Evolutionary conservation across 2,888 invertebrate species (phyloP).

Genomic region (Pediacus dermestoides): DNA sequence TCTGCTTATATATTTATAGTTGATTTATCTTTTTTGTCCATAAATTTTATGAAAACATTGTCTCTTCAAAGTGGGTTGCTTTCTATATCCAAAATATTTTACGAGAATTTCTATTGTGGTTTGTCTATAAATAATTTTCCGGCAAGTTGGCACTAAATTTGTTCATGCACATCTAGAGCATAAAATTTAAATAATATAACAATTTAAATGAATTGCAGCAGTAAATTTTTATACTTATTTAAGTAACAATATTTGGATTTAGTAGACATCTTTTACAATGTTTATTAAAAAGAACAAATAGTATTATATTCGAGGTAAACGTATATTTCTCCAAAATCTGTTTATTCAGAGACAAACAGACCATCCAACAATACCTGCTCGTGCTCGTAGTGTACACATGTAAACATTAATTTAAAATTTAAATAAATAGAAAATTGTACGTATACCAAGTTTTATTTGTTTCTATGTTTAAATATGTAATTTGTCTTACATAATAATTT

Average conservation of each 20-base stretch:
- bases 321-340: conserved; percentile 32
- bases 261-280: conserved; percentile 35
- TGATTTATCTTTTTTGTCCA: too few species aligned
- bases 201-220: too few species aligned
- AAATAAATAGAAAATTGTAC: conserved; percentile 29
- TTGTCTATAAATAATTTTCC: too few species aligned
- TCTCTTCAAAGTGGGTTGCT: too few species aligned
- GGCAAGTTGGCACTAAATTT: too few species aligned
- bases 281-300: conserved; percentile 39
- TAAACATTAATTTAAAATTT: conserved; percentile 27
- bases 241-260: conserved; percentile 24
- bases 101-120: too few species aligned
- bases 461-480: conserved; percentile 32
- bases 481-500: conserved; percentile 26
- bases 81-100: too few species aligned
- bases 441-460: conserved; percentile 28
- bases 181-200: too few species aligned
- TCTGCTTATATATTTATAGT: too few species aligned
- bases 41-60: too few species aligned
- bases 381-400: conserved; percentile 32
- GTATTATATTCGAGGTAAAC: conserved; percentile 33
- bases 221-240: too few species aligned
- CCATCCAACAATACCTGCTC: conserved; percentile 33
- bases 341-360: conserved; percentile 31
- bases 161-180: too few species aligned